Evolutionary conservation across 1,140 invertebrate species (phyloP), one percentile per base, ranked within the genome.

Genomic region (Bathynomus jamesi): DNA sequence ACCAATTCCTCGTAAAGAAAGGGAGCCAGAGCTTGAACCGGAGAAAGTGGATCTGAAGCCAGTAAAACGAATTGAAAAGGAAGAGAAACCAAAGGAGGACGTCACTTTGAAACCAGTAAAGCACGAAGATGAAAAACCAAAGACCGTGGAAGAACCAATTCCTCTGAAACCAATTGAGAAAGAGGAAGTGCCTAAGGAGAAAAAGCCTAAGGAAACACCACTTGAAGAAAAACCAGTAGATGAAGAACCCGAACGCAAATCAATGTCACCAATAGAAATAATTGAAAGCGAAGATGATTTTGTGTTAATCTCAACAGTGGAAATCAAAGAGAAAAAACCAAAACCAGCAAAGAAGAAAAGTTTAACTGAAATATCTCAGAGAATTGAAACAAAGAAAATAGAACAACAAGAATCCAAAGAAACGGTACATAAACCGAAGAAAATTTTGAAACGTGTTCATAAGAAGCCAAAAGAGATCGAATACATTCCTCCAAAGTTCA

Each of bases 401-500:
- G 53, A 68, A 24, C 53, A n/a, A n/a, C n/a, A n/a, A 74, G 74
- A 72, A 72, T 77, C 74, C 60, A n/a, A 70, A 40, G 74, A 78
- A 70, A 75, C 76, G 30, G 32, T 66, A 13, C 40, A 67, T 61
- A 74, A 74, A 61, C 68, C 64, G 67, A 61, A 69, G 10, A 40
- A 40, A 46, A 21, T 61, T 2, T 24, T 76, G 1, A 74, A 73
- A 60, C 69, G 77, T 28, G 72, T 66, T 7, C 30, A 74, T 63
- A 69, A 71, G 27, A 76, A 73, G 32, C 65, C 75, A 13, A 73
- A 73, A 61, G 72, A 76, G 11, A 73, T 76, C 10, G 75, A 78
- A 61, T 69, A 65, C 1, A 83, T 85, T 73, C 87, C 90, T 7
- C 90, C 90, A 1, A 84, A 83, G 75, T 92, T 92, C 78, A 86